Evolutionary conservation across 92 coral and sea anemone species (phyloP), one percentile per base, ranked within the genome.

Genomic region (Porites cylindrica): DNA sequence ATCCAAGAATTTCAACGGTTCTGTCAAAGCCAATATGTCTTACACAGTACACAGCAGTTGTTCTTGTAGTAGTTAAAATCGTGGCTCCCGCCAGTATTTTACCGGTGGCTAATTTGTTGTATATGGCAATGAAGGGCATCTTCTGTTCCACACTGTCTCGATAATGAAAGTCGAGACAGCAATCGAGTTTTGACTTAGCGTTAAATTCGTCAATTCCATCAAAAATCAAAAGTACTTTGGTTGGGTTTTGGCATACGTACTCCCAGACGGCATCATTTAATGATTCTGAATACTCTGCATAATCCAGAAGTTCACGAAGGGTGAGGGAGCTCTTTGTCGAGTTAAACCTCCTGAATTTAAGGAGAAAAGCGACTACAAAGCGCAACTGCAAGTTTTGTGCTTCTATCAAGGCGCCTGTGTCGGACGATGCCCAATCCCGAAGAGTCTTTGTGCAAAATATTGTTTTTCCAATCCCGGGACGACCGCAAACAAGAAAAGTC

Each of bases 381-480:
- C 29, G 59, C 23, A 79, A 66, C 19, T 77, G 65, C 7, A 51
- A 10, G 16, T 84, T 68, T 38, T 51, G 43, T 5, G 52, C 8
- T 19, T 16, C 21, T 58, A 16, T 63, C 2, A 76, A 53, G 2
- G 10, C 2, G 6, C 26, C n/a, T n/a, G n/a, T 65, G 16, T 26
- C 66, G n/a, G n/a, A n/a, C n/a, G 11, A 50, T 17, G 82, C 81
- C 93, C 93, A 90, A 70, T 90, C 81, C 7, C 84, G 82, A 3
- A 90, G 63, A 10, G 80, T 10, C 32, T 90, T 90, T 23, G 65
- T 73, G 17, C 82, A 78, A 6, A 78, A 54, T 51, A 74, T 12
- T 23, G 81, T 85, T 58, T 90, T 90, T n/a, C 93, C 93, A 21
- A 79, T 90, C 12, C 93, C 93, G 1, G 93, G 86, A 24, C 93